Evolutionary conservation across 2,888 invertebrate genomes (phyloP).

Genomic region (Orthonychiurus folsomi): DNA sequence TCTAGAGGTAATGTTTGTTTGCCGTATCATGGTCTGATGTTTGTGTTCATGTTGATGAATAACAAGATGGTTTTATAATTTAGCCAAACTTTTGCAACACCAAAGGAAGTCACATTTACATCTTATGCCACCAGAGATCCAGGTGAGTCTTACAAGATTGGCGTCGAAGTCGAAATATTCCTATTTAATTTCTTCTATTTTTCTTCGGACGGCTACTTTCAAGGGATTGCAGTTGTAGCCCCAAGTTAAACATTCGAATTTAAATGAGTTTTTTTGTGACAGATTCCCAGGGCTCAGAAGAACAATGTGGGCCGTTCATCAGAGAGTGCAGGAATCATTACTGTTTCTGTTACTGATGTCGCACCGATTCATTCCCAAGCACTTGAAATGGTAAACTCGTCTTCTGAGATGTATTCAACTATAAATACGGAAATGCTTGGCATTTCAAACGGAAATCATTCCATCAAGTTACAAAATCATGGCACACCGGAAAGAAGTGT

Average conservation of each 20-base stretch:
- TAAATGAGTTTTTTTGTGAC: slow-evolving; percentile 9
- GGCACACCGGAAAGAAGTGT: neutral
- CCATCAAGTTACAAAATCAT: neutral
- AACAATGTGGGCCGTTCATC: slow-evolving; percentile 29
- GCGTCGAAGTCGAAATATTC: too few species aligned
- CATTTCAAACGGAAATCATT: slow-evolving; percentile 1
- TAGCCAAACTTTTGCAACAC: slow-evolving; percentile 50
- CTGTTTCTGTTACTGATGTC: neutral
- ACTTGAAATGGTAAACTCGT: neutral
- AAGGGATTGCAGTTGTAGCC: neutral
- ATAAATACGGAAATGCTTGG: neutral
- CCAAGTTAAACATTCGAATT: neutral
- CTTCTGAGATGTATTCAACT: neutral
- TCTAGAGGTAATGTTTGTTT: slow-evolving; percentile 46
- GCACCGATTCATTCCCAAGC: neutral
- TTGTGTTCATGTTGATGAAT: slow-evolving; percentile 2
- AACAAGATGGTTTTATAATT: slow-evolving; percentile 43
- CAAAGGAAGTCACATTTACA: slow-evolving; percentile 47
- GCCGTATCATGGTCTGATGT: neutral
- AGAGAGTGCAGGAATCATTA: neutral
- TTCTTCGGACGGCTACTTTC: slow-evolving; percentile 4
- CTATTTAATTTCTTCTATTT: too few species aligned
- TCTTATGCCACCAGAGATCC: slow-evolving; percentile 39
- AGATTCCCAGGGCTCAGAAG: slow-evolving; percentile 38
- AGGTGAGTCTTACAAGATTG: too few species aligned